Base-by-base conservation (phyloP, 2,888 invertebrate genomes). In the Patella depressa region DNA sequence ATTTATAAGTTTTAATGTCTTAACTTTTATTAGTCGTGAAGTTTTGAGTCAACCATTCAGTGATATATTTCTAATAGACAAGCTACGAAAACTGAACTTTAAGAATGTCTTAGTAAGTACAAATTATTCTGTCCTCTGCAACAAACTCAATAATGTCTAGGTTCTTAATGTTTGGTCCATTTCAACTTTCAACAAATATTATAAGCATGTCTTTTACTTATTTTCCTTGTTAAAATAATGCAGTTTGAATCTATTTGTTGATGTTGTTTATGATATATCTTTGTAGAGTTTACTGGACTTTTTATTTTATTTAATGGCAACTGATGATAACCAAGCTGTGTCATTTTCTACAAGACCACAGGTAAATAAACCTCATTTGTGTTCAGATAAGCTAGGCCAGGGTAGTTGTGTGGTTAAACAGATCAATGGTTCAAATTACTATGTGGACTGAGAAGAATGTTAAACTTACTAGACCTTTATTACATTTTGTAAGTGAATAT, bases 21-120 rank as follows among this genome's bases (percentile, higher is more conserved):
- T 75, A 34, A 69, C 24, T 53, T 17, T 24, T 69, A 69, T 15
- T 59, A 76, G 76, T 59, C 71, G 72, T 59, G 53, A 34, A 53
- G 59, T 76, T 3, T 15, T 76, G 1, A 45, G 57, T 55, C 29
- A 59, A 45, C 76, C 76, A n/a, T 76, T 71, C 57, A 76, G 59
- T 59, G 72, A 76, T 55, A 72, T 76, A 19, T 76, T 76, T 53
- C 45, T 76, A 17, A 72, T 76, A 53, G 71, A 76, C n/a, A 59
- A 55, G 59, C 34, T 76, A 12, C 55, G 72, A n/a, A 76, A 72
- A 9, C 76, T 76, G 17, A 34, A n/a, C 15, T 76, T 76, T 72
- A 54, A 76, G 19, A 71, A 76, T 57, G 57, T 71, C 3, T 45
- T 76, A 57, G 76, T 76, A 59, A 45, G 76, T 55, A 34, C 15